These are phyloP conservation scores for Oscheius myriophilus DNA, from an alignment of 2,888 invertebrate species.

Conservation along the genomic window DNA sequence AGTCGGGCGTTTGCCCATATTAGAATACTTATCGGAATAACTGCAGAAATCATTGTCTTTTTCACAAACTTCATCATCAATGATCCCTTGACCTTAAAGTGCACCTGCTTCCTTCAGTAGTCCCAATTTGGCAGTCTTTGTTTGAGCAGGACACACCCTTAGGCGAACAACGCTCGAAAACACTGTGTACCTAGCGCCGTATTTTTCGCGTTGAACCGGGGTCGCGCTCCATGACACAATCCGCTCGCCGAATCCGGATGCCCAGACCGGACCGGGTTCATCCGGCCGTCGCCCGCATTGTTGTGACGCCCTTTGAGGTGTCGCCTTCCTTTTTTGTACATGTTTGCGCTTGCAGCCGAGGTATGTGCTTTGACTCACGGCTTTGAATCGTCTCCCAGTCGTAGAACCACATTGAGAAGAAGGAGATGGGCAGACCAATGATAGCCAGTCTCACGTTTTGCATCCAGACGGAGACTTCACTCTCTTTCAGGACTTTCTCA, in stretches of 20 bases:
- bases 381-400: constrained; percentile 62
- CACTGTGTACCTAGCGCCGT: constrained; percentile 22
- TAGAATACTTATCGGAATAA: too few relatives aligned
- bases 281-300: constrained; percentile 23
- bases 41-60: too few relatives aligned
- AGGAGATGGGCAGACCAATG: constrained; percentile 88
- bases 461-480: constrained; percentile 87
- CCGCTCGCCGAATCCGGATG: constrained; percentile 16
- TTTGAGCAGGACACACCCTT: neutral
- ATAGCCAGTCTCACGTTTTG: constrained; percentile 94
- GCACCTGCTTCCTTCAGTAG: neutral
- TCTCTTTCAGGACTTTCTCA: constrained; percentile 90
- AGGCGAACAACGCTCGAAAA: constrained; percentile 20
- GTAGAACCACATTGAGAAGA: constrained; percentile 73
- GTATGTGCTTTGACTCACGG: constrained; percentile 42
- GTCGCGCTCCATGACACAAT: too few relatives aligned
- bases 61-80: too few relatives aligned
- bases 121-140: neutral
- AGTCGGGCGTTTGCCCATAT: too few relatives aligned
- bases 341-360: constrained; percentile 24
- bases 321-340: constrained; percentile 27
- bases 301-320: constrained; percentile 23
- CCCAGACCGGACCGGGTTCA: constrained; percentile 23
- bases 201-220: constrained; percentile 10
- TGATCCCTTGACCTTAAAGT: neutral